Evolutionary conservation across 2,888 invertebrate species (phyloP), one percentile per base, ranked within the genome.

Genomic region (Eupithecia tripunctaria): DNA sequence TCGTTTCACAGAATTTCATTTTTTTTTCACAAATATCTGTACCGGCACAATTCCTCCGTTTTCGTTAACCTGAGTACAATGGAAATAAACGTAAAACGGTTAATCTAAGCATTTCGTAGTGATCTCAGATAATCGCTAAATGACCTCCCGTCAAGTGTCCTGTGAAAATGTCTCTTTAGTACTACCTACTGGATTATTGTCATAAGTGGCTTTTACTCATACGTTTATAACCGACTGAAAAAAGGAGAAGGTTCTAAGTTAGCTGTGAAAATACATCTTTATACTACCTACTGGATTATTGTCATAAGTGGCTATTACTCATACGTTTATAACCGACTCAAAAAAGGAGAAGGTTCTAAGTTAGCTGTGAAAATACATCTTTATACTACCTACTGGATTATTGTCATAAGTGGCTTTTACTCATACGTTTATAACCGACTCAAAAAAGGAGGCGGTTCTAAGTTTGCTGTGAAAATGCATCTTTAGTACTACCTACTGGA

Each of bases 71-170:
- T n/a, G 10, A 18, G 32, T n/a, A 65, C 59, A 79, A 79, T 70
- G 82, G 83, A 82, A 77, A 71, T 80, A 71, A 51, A 18, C 65
- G 36, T 65, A 56, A 62, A 79, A 75, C 73, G 64, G 74, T 77
- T 73, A 84, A 86, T 86, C 86, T 84, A 79, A 81, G 84, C 78
- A 81, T 82, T 82, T 86, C 84, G 78, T 84, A 83, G 85, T 82
- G 84, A 78, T 76, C 65, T n/a, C 32, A 80, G 84, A 82, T 80
- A 76, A 80, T 76, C 77, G 74, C 70, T 60, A 73, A 68, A 69
- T 77, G 78, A 75, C 70, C 75, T 71, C 77, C 76, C 43, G 43
- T n/a, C 75, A 79, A 76, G 73, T 79, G 77, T 63, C 64, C 74
- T 76, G 79, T 77, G 76, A 78, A 77, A 69, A 71, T 65, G 60